Evolutionary conservation across 2,888 invertebrate genomes (phyloP).

Genomic region (Yponomeuta sedellus): DNA sequence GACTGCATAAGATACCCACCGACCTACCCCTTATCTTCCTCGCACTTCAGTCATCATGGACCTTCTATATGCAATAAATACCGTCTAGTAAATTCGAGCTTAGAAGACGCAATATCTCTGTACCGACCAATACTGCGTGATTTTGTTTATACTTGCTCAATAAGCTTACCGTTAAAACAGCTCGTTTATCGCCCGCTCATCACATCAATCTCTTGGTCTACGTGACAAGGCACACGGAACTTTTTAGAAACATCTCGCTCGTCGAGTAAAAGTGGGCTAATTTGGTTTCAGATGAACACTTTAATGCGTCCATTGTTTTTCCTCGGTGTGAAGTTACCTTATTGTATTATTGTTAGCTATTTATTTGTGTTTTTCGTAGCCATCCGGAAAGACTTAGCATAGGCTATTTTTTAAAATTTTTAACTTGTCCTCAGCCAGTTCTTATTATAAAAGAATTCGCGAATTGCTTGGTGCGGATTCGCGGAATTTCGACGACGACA

Average conservation of each 20-base stretch:
- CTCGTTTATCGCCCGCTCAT: background rate
- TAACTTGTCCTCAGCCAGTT: no score
- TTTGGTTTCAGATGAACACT: background rate
- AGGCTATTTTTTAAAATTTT: no score
- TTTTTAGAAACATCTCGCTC: background rate
- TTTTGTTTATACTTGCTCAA: background rate
- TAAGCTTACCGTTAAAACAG: background rate
- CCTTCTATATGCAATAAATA: no score
- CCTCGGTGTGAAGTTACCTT: background rate
- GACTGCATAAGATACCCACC: no score
- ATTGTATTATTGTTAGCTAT: background rate
- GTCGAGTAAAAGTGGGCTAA: background rate
- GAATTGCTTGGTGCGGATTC: no score
- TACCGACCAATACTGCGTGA: background rate
- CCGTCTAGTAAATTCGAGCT: no score
- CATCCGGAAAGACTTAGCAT: no score
- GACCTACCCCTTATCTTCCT: no score
- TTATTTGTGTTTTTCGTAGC: background rate
- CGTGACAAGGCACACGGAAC: background rate
- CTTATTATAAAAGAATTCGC: no score
- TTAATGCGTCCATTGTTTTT: background rate
- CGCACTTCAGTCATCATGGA: no score
- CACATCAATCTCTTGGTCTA: background rate
- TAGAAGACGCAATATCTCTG: no score
- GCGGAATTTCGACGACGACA: no score